These are phyloP conservation scores for Zaprionus inermis DNA, from an alignment of 1,140 invertebrate species.

Conservation along the genomic window DNA sequence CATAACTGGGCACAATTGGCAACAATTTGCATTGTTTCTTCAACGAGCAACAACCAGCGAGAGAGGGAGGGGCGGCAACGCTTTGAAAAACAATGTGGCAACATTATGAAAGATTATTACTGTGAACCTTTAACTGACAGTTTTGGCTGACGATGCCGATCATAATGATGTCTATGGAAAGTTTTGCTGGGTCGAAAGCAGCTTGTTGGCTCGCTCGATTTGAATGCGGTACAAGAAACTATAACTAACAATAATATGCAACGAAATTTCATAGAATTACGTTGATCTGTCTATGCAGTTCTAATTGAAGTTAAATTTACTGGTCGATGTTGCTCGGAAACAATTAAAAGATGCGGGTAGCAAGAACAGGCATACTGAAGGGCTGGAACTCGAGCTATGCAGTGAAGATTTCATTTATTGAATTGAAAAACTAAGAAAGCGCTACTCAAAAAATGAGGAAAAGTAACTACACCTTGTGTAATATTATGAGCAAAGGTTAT, in stretches of 20 bases:
- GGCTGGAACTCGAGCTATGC: too few relatives aligned
- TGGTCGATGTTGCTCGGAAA: background rate
- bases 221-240: background rate
- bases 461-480: too few relatives aligned
- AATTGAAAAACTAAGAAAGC: too few relatives aligned
- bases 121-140: constrained; percentile 46
- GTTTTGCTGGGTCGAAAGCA: background rate
- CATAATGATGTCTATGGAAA: background rate
- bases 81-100: constrained; percentile 39
- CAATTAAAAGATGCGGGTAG: constrained; percentile 10
- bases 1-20: constrained; percentile 72
- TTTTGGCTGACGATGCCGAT: background rate
- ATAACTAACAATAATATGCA: background rate
- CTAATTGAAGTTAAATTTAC: background rate
- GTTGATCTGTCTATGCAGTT: background rate
- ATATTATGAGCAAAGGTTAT: too few relatives aligned
- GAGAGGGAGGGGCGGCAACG: background rate
- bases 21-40: constrained; percentile 51
- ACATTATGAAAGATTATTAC: constrained; percentile 55
- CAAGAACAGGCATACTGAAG: background rate
- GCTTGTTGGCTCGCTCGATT: too few relatives aligned
- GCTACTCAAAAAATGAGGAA: too few relatives aligned
- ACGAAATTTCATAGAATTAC: background rate
- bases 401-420: too few relatives aligned
- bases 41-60: too few relatives aligned